These are phyloP conservation scores for Dermolepida albohirtum DNA, from an alignment of 2,888 invertebrate genomes.

Conservation along the genomic window DNA sequence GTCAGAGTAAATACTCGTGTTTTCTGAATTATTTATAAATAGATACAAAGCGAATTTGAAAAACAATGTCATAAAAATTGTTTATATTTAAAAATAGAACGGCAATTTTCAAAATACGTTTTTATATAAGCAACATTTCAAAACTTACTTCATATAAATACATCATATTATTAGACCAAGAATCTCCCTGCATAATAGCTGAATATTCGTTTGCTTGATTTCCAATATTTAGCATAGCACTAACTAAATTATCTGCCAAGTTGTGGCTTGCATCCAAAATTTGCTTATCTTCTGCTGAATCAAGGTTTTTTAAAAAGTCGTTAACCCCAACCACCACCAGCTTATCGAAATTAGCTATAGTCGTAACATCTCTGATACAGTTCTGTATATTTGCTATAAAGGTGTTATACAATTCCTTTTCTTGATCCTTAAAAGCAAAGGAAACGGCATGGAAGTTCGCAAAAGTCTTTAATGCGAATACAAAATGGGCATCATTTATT, in stretches of 20 bases:
- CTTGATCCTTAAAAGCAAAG: slow-evolving; percentile 43
- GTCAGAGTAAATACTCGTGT: too few relatives aligned
- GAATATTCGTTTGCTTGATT: slow-evolving; percentile 24
- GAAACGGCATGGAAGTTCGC: slow-evolving; percentile 44
- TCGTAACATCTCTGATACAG: slow-evolving; percentile 19
- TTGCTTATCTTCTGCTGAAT: slow-evolving; percentile 12
- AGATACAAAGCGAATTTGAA: too few relatives aligned
- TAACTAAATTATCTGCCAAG: slow-evolving; percentile 20
- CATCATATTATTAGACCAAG: slow-evolving; percentile 40
- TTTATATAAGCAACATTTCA: not conserved
- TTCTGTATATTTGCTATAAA: slow-evolving; percentile 19
- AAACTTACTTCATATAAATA: slow-evolving; percentile 35
- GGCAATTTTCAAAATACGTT: not conserved
- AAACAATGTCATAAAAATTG: too few relatives aligned
- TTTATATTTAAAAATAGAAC: not conserved
- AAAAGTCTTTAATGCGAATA: slow-evolving; percentile 36
- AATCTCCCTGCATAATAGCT: slow-evolving; percentile 34
- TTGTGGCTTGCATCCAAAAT: not conserved
- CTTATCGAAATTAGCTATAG: slow-evolving; percentile 7
- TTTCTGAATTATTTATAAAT: too few relatives aligned
- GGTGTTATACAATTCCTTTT: slow-evolving; percentile 20
- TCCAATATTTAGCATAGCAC: slow-evolving; percentile 5
- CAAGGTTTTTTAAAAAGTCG: slow-evolving; percentile 19
- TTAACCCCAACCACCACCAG: slow-evolving; percentile 3
- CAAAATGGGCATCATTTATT: slow-evolving; percentile 43